A percentile compares a stretch with the other conserved stretches of the same genome.
phyloP scores from a whole-genome alignment of 2,113 vertebrate genomes.

The Murina feae region DNA sequence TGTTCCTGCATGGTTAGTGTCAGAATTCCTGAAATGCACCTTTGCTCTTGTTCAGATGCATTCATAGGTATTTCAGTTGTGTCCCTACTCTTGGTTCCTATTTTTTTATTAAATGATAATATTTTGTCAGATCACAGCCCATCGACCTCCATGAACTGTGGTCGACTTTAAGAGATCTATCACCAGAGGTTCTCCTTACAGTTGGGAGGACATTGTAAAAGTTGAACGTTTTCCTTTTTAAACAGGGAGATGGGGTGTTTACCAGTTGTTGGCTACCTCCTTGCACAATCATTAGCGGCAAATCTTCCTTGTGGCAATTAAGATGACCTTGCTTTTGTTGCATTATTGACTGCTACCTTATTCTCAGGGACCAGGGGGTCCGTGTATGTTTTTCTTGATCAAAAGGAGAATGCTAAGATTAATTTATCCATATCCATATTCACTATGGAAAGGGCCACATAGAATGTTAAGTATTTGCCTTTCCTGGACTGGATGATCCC shows the following conservation, averaged over 20 bases:
- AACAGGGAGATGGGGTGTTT: background rate
- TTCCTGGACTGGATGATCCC: background rate
- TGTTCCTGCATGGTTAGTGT: background rate
- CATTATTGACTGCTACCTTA: background rate
- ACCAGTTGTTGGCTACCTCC: background rate
- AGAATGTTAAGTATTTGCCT: background rate
- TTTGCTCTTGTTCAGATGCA: background rate
- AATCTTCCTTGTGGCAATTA: background rate
- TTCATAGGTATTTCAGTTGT: background rate
- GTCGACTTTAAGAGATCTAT: background rate
- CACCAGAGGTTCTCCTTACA: background rate
- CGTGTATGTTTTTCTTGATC: background rate
- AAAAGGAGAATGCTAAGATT: background rate
- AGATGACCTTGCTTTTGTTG: background rate
- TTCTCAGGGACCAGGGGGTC: background rate
- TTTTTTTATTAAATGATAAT: background rate
- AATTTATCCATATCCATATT: background rate
- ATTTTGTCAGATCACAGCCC: background rate
- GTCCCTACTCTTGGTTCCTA: background rate
- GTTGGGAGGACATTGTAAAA: background rate
- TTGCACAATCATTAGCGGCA: background rate
- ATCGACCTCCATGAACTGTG: background rate
- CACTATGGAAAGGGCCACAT: background rate
- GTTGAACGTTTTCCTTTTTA: background rate
- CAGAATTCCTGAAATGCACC: background rate